Evolutionary conservation across 2,797 vertebrate species (phyloP).

Genomic region (Selene dorsalis): DNA sequence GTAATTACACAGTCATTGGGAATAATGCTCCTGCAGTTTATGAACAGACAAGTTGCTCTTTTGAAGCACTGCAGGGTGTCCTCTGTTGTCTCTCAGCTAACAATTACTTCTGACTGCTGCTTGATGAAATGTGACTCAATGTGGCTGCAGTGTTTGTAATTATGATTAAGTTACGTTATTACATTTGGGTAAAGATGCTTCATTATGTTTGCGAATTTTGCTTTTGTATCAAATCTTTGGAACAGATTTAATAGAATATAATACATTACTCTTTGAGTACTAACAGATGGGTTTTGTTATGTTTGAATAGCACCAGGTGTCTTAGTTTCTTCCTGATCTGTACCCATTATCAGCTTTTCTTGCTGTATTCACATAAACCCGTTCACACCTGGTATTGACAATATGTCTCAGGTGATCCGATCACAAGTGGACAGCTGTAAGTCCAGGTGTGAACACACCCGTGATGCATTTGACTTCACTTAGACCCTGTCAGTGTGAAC

Average conservation of each 20-base stretch:
- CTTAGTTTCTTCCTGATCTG: too few species aligned
- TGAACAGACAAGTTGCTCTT: background rate
- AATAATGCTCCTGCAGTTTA: slow-evolving; percentile 8
- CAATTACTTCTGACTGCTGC: background rate
- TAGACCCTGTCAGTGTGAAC: too few species aligned
- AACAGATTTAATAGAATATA: background rate
- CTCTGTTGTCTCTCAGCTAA: background rate
- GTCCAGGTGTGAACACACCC: too few species aligned
- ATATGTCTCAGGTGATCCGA: too few species aligned
- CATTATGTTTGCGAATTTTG: background rate
- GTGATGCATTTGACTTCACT: too few species aligned
- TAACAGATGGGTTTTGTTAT: background rate
- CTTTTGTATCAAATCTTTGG: background rate
- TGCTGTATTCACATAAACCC: too few species aligned
- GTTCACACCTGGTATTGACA: too few species aligned
- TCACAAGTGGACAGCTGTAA: too few species aligned
- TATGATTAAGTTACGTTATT: background rate
- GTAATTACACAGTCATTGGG: slow-evolving; percentile 1
- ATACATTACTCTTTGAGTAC: background rate
- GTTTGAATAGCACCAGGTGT: background rate
- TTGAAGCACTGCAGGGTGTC: background rate
- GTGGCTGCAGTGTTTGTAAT: background rate
- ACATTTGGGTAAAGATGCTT: background rate
- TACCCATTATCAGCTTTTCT: too few species aligned
- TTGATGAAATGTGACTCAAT: background rate